A percentile compares a stretch with the other conserved stretches of the same genome.
These are phyloP conservation scores for Hepsetus odoe DNA, from an alignment of 2,113 vertebrate genomes.

Conservation along the genomic window DNA sequence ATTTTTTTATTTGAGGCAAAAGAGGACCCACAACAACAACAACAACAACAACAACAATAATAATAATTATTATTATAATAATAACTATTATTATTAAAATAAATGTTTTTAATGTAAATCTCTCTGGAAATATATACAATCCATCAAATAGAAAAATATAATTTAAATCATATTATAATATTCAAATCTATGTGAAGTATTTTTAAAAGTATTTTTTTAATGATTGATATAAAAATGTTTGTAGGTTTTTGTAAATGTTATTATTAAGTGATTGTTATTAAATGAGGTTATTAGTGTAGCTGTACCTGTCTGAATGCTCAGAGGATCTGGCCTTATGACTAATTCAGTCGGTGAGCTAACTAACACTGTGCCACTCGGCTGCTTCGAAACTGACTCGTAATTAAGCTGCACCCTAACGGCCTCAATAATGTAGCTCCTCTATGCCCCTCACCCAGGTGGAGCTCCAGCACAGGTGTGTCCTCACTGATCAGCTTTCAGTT, in stretches of 20 bases:
- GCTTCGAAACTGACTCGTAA: background rate
- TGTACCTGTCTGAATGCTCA: background rate
- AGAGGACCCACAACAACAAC: too few relatives aligned
- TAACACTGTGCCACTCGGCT: background rate
- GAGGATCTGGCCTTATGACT: background rate
- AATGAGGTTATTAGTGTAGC: background rate
- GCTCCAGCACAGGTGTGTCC: conserved; percentile 20
- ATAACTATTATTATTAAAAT: too few relatives aligned
- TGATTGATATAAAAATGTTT: too few relatives aligned
- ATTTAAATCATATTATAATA: too few relatives aligned
- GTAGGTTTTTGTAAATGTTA: background rate
- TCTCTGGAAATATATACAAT: too few relatives aligned
- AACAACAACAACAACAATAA: too few relatives aligned
- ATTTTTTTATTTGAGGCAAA: too few relatives aligned
- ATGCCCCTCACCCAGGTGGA: background rate
- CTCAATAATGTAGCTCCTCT: background rate
- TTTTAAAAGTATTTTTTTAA: too few relatives aligned
- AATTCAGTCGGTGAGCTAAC: background rate
- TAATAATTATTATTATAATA: too few relatives aligned
- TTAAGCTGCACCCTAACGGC: background rate
- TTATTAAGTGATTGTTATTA: background rate
- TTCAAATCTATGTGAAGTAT: too few relatives aligned
- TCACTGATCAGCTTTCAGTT: conserved; percentile 18
- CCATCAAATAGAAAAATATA: too few relatives aligned
- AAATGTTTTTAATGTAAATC: too few relatives aligned